These are phyloP conservation scores for Ischnura elegans DNA, from an alignment of 2,888 invertebrate species.

Conservation along the genomic window DNA sequence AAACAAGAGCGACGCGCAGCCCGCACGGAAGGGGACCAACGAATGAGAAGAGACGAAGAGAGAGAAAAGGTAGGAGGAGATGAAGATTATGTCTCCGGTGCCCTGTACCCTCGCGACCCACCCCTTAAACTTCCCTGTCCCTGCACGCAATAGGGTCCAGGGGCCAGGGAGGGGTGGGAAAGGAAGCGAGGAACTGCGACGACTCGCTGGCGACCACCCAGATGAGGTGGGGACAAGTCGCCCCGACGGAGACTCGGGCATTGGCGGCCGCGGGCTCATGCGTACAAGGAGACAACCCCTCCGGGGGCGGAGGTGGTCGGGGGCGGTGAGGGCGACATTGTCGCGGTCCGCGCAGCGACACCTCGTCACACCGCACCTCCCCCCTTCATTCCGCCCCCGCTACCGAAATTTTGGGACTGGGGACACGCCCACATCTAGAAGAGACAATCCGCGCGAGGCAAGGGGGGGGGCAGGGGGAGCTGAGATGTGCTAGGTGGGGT, in stretches of 20 bases:
- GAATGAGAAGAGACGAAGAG: not conserved
- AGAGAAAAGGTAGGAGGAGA: not conserved
- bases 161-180: not conserved
- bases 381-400: not conserved
- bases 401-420: not conserved
- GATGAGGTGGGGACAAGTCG: not conserved
- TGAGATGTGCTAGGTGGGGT: not conserved
- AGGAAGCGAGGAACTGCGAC: not conserved
- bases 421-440: not conserved
- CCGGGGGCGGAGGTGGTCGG: not conserved
- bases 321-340: not conserved
- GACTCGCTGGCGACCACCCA: not conserved
- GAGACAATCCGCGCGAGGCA: not conserved
- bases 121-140: not conserved
- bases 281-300: not conserved
- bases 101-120: not conserved
- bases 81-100: not conserved
- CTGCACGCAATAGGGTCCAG: too few relatives aligned
- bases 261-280: not conserved
- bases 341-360: not conserved
- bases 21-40: not conserved
- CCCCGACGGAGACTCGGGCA: not conserved
- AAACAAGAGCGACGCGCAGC: not conserved
- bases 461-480: not conserved
- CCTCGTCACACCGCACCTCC: not conserved